A percentile compares a stretch with the other conserved stretches of the same genome.
phyloP scores from a whole-genome alignment of 2,888 invertebrate species.

The Agrotis segetum region DNA sequence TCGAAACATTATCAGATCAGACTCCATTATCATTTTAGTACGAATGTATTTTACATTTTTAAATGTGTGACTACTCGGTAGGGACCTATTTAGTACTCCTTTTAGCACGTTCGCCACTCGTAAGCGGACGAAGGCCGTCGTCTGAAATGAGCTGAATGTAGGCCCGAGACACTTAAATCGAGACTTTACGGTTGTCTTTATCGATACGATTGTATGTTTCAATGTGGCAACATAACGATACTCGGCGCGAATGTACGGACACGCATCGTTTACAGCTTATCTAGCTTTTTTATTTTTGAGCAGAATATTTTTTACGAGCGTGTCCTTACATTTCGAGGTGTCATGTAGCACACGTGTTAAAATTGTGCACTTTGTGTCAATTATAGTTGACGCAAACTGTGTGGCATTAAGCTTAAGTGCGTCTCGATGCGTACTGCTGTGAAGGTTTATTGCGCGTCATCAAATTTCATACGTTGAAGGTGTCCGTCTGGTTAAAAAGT shows the following conservation, averaged over 20 bases:
- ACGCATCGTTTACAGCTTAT: constrained; percentile 72
- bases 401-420: constrained; percentile 38
- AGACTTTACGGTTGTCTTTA: constrained; percentile 84
- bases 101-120: constrained; percentile 70
- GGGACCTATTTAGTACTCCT: constrained; percentile 69
- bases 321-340: constrained; percentile 50
- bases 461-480: constrained; percentile 46
- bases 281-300: constrained; percentile 77
- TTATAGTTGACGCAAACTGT: constrained; percentile 22
- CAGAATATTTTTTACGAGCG: constrained; percentile 64
- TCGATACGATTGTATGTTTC: constrained; percentile 77
- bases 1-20: constrained; percentile 75
- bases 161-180: constrained; percentile 80
- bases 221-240: constrained; percentile 78
- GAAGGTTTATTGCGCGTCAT: constrained; percentile 46
- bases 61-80: constrained; percentile 69
- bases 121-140: constrained; percentile 67
- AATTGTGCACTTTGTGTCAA: constrained; percentile 32
- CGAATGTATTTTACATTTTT: constrained; percentile 76
- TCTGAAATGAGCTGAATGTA: constrained; percentile 75
- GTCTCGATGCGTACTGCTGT: constrained; percentile 31
- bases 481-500: constrained; percentile 48
- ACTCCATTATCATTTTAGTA: constrained; percentile 76
- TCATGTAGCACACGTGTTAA: constrained; percentile 41
- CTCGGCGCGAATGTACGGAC: constrained; percentile 72